Evolutionary conservation across 2,797 vertebrate species (phyloP).

Genomic region (Cichlasoma orientale): DNA sequence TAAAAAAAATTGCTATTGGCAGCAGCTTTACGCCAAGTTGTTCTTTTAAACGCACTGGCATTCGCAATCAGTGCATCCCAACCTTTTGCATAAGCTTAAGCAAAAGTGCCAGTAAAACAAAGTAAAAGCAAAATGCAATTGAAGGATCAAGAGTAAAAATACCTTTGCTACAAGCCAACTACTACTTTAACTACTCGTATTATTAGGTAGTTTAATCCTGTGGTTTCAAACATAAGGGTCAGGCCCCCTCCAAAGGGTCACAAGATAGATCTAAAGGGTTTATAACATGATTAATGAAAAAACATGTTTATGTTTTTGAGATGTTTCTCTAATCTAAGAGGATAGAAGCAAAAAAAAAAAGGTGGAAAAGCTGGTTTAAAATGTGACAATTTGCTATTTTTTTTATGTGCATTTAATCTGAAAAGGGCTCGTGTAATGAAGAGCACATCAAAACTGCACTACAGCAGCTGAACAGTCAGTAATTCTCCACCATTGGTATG

Average conservation of each 20-base stretch:
- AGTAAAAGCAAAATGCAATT: neutral
- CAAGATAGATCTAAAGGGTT: neutral
- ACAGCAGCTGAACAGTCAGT: neutral
- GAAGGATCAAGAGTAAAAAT: too few relatives aligned
- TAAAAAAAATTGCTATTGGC: neutral
- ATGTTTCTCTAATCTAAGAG: neutral
- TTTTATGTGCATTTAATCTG: neutral
- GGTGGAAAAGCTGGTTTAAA: neutral
- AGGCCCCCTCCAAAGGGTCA: neutral
- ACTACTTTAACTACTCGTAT: neutral
- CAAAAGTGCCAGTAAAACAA: neutral
- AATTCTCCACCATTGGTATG: slow-evolving; percentile 12
- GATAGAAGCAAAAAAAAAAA: neutral
- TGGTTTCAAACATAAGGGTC: neutral
- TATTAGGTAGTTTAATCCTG: neutral
- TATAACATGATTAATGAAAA: neutral
- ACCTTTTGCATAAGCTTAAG: neutral
- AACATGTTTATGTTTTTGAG: neutral
- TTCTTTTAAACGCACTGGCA: neutral
- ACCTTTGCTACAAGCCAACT: neutral
- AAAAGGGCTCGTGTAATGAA: neutral
- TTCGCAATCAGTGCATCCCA: neutral
- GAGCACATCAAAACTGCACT: neutral
- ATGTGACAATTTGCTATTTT: neutral
- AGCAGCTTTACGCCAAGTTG: neutral